Evolutionary conservation across 2,888 invertebrate species (phyloP).

Genomic region (Ligdia adustata): DNA sequence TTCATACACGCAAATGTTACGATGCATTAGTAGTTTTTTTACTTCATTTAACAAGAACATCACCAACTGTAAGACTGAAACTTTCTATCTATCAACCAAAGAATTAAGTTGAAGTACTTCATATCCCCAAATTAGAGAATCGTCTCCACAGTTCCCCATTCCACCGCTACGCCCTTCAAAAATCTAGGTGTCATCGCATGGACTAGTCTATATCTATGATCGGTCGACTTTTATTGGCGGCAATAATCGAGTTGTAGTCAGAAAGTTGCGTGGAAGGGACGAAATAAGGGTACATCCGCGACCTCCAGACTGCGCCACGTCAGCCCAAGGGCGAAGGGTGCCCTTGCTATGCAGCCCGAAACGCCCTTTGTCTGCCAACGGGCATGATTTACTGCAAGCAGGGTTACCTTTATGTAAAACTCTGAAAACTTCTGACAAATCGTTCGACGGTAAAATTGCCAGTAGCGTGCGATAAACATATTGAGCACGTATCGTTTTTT

Average conservation of each 20-base stretch:
- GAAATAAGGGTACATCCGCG: conserved; percentile 70
- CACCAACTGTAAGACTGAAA: neutral
- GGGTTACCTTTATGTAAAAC: no score
- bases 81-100: conserved; percentile 2
- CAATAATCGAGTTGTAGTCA: conserved; percentile 33
- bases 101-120: no score
- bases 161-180: conserved; percentile 10
- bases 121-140: neutral
- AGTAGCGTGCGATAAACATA: no score
- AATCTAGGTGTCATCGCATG: conserved; percentile 22
- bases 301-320: conserved; percentile 77
- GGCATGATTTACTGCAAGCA: conserved; percentile 29
- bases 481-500: no score
- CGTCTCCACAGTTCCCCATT: conserved; percentile 1
- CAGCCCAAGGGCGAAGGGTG: conserved; percentile 66
- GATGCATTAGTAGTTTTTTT: no score
- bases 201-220: no score
- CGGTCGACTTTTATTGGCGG: conserved; percentile 31
- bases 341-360: conserved; percentile 64
- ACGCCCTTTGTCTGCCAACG: conserved; percentile 54
- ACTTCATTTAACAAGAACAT: no score
- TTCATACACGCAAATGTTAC: no score
- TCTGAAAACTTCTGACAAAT: no score
- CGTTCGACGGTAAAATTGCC: no score
- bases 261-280: conserved; percentile 51